Evolutionary conservation across 1,140 invertebrate species (phyloP).

Genomic region (Drosophila kanapiae): DNA sequence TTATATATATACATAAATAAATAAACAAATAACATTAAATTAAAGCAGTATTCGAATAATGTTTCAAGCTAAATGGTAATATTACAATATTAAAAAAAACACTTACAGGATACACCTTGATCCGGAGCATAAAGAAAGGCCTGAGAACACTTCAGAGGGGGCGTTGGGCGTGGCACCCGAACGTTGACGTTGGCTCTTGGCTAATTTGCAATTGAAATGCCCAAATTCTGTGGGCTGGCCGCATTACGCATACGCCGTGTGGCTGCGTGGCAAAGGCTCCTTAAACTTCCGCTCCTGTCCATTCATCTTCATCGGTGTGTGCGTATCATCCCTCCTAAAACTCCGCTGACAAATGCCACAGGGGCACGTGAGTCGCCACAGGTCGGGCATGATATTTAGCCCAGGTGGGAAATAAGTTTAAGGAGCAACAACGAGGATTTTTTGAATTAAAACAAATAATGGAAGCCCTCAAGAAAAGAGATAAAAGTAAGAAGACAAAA

Average conservation of each 20-base stretch:
- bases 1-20: too few relatives aligned
- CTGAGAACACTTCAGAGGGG: slow-evolving; percentile 13
- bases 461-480: neutral
- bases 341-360: slow-evolving; percentile 56
- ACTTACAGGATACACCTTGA: neutral
- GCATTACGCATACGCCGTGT: slow-evolving; percentile 68
- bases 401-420: neutral
- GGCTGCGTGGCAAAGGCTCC: slow-evolving; percentile 44
- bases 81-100: neutral
- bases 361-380: slow-evolving; percentile 50
- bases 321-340: neutral
- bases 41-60: too few relatives aligned
- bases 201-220: slow-evolving; percentile 82
- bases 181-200: slow-evolving; percentile 34
- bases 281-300: slow-evolving; percentile 29
- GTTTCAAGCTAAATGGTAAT: neutral
- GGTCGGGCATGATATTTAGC: neutral
- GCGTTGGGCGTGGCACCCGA: slow-evolving; percentile 6
- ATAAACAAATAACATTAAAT: too few relatives aligned
- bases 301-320: slow-evolving; percentile 22
- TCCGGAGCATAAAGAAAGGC: neutral
- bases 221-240: slow-evolving; percentile 60
- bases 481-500: neutral
- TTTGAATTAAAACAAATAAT: neutral
- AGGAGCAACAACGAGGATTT: neutral